Evolutionary conservation across 2,888 invertebrate genomes (phyloP), one percentile per base, ranked within the genome.

Genomic region (Oscheius myriophilus): DNA sequence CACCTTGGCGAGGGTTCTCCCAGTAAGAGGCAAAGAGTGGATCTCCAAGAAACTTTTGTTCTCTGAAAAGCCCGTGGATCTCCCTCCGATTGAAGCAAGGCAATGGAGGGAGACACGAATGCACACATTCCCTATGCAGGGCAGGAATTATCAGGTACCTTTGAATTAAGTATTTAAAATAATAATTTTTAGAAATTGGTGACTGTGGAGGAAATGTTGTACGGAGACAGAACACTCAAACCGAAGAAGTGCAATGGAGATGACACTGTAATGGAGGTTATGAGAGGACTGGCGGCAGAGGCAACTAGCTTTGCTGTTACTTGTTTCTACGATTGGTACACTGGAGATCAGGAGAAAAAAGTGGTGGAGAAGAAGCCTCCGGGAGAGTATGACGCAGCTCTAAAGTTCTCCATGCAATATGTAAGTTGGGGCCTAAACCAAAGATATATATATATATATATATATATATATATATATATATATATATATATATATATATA

Each of bases 271-370:
- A 77, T 74, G 33, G 79, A 79, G 11, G 73, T 73, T 2, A 63
- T 70, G 21, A 43, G 75, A 16, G 33, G 26, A n/a, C 21, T 67
- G 54, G 67, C 67, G 3, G 42, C 52, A 6, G 67, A 80, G 57
- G 69, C 66, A n/a, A 67, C 70, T 21, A 66, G 70, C 0, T 80
- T 80, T 66, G 41, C 58, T 0, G 62, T 59, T n/a, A 53, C 53
- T 1, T 71, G 72, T 43, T 80, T 80, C 69, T 67, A 67, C 21
- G 80, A 80, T 26, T 64, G 68, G 67, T 80, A 80, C 54, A 71
- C 70, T 14, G 65, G 42, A 45, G 72, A 63, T 43, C 71, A 23
- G 55, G 76, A 55, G 53, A 70, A 42, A 26, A 58, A 39, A 23
- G 7, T 25, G 16, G 39, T 51, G 0, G 45, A 58, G 42, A 18